Evolutionary conservation across 2,797 vertebrate species (phyloP), one percentile per base, ranked within the genome.

Genomic region (Heteromormyrus szaboi): DNA sequence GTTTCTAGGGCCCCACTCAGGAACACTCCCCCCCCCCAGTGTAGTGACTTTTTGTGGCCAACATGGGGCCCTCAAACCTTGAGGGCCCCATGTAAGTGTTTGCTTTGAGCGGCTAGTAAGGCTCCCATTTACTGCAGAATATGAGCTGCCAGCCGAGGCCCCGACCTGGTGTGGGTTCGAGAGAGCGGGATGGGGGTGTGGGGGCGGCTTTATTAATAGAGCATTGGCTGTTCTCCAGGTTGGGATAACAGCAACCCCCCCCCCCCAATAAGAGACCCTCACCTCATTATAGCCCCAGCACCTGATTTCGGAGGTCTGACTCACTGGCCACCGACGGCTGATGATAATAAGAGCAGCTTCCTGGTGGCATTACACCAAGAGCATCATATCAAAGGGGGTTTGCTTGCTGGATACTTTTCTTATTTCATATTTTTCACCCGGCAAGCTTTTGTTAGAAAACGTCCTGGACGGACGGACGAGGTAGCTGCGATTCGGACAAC

Each of bases 91-190:
- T 68, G 25, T 68, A 14, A 68, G 3, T 29, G 62, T 29, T 29
- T 12, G 62, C 3, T 4, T 33, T 33, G 25, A 33, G 11, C 0
- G 0, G 95, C 95, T 95, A 95, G 95, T 95, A 94, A 92, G 93
- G 95, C 93, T 94, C 97, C 96, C 96, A 95, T 96, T 96, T 96
- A 95, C 17, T 95, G 95, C 94, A 94, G 95, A 94, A 96, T 97
- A 97, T 97, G 96, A 46, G 44, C 11, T 0, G 44, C n/a, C 19
- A 25, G 11, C 17, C 1, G 6, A 53, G 83, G 22, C 11, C 50
- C 7, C 4, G 48, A 56, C 25, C 9, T 25, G 17, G 29, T 51
- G 48, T 86, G 50, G 76, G 17, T 81, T 50, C 0, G 48, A 59
- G 48, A 51, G 65, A 88, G 59, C 0, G 12, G 11, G 7, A 51